Evolutionary conservation across 2,113 vertebrate species (phyloP).

Genomic region (Marmota monax): DNA sequence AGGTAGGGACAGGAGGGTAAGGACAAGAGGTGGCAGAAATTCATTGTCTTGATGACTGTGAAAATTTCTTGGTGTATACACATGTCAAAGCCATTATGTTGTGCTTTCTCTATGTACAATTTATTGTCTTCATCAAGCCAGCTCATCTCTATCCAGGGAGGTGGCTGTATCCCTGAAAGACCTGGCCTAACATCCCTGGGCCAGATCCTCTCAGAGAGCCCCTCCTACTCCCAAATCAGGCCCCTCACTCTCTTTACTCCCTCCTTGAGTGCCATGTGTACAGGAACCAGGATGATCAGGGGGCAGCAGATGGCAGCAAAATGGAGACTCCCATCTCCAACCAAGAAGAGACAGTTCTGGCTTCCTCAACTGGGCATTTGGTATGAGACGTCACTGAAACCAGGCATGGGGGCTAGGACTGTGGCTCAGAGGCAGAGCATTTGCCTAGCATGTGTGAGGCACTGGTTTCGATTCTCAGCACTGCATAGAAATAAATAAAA

Average conservation of each 20-base stretch:
- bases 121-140: neutral
- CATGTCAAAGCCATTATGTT: neutral
- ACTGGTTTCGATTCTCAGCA: too few species aligned
- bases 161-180: neutral
- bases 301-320: fast-evolving
- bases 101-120: neutral
- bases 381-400: neutral
- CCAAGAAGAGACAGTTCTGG: neutral
- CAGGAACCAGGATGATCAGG: neutral
- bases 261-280: neutral
- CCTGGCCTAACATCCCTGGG: neutral
- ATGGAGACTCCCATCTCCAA: fast-evolving
- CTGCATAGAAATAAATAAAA: too few species aligned
- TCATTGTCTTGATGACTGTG: too few species aligned
- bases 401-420: too few species aligned
- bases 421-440: too few species aligned
- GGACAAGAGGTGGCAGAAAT: neutral
- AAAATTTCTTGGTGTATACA: neutral
- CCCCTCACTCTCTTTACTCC: neutral
- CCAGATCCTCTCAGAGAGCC: neutral
- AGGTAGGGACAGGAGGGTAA: neutral
- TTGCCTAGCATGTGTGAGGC: too few species aligned
- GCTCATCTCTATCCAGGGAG: neutral
- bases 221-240: neutral
- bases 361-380: neutral